Base-by-base conservation (phyloP, 2,888 invertebrate genomes). In the Diabrotica balteata region DNA sequence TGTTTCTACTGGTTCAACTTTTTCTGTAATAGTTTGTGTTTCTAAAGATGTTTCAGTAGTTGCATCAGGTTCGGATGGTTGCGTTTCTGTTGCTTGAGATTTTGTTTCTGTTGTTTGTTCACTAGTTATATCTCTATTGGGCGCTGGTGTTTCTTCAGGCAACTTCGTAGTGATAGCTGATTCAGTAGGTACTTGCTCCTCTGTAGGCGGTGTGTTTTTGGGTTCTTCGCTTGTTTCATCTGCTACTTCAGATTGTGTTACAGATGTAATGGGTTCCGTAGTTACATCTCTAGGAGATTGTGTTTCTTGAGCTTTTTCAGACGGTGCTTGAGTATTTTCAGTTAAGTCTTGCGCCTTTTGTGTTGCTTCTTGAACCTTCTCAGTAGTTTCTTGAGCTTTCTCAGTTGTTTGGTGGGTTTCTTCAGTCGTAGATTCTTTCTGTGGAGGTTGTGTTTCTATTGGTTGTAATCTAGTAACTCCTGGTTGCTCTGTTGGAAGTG, bases 381-480 rank as follows among this genome's bases (percentile, higher is more conserved):
- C 32, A 32, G 32, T 32, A 2, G 32, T 32, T 32, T 32, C 32
- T 32, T 32, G 32, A 32, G 11, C 44, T 11, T 53, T 45, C 8
- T 50, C 22, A 17, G 52, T 51, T 17, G 22, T 9, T 59, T 53
- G 44, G 32, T 52, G 5, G 49, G 70, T 66, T 59, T 11, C 72
- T 71, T 74, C 72, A 57, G 66, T 68, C 44, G 11, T 68, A 10
- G 43, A 7, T 50, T 51, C 22, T 55, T 52, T 50, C 53, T 43
- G 22, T 47, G 60, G 46, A 11, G 50, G 46, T 59, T 55, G 3
- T 11, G 45, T 10, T 53, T 67, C 59, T 49, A 63, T 55, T 57
- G 8, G 32, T 32, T 32, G 4, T 32, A 32, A 32, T 51, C 49
- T 47, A 47, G 50, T 52, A 42, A 46, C 65, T 53, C 46, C 60